Conservation (phyloP, 1,140 invertebrate species). For the Bombus polaris region DNA sequence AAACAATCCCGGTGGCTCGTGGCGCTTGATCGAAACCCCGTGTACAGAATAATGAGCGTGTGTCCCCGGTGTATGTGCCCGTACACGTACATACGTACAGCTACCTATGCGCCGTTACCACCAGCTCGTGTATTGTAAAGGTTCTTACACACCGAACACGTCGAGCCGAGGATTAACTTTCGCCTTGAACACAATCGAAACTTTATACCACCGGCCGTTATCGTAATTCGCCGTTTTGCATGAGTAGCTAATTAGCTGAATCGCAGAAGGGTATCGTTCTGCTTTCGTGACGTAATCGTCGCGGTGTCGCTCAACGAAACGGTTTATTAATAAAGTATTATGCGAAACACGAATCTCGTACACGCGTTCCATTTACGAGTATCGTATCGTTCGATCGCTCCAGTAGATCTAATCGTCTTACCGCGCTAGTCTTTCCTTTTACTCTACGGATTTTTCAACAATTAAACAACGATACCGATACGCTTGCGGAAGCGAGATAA, state of each 20-base stretch:
- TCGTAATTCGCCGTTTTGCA: constrained; percentile 51
- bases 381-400: neutral
- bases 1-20: constrained; percentile 70
- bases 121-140: neutral
- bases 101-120: neutral
- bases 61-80: constrained; percentile 39
- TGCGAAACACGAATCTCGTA: constrained; percentile 24
- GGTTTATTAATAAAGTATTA: constrained; percentile 40
- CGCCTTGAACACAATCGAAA: constrained; percentile 22
- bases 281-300: constrained; percentile 31
- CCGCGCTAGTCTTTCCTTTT: neutral
- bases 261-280: constrained; percentile 33
- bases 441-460: neutral
- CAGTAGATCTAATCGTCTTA: neutral
- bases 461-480: constrained; percentile 1
- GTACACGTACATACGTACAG: constrained; percentile 4
- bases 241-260: constrained; percentile 45
- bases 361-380: constrained; percentile 23
- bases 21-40: constrained; percentile 70
- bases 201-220: constrained; percentile 18
- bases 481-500: neutral
- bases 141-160: constrained; percentile 12
- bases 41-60: constrained; percentile 73
- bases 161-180: constrained; percentile 16
- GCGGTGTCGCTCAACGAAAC: constrained; percentile 5